These are phyloP conservation scores for Phenganax stokvisi DNA, from an alignment of 92 coral and sea anemone species.

Conservation along the genomic window DNA sequence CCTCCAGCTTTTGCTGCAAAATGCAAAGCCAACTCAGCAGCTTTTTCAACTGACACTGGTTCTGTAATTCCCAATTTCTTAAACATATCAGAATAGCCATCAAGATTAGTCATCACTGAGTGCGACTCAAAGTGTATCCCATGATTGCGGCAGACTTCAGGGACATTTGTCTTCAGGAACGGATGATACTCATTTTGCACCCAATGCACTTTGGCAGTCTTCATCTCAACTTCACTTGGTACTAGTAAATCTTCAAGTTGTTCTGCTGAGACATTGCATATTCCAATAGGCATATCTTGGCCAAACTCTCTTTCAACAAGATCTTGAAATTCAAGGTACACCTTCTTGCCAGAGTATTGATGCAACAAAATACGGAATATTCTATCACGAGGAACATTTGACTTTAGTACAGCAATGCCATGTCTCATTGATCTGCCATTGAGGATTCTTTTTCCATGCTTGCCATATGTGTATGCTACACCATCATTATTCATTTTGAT, in stretches of 20 bases:
- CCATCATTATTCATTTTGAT: conserved; percentile 17
- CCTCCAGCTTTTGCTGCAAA: conserved; percentile 49
- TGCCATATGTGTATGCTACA: not conserved
- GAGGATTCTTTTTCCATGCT: conserved; percentile 12
- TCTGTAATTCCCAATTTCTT: conserved; percentile 28
- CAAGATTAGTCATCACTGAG: conserved; percentile 9
- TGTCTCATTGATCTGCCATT: conserved; percentile 48
- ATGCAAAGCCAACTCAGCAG: conserved; percentile 49
- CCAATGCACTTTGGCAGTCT: conserved; percentile 51
- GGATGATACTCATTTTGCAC: conserved; percentile 37
- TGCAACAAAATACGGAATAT: conserved; percentile 55
- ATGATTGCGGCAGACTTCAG: no score
- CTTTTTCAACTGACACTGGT: conserved; percentile 22
- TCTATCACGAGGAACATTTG: conserved; percentile 31
- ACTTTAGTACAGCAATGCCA: conserved; percentile 47
- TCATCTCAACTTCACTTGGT: conserved; percentile 12
- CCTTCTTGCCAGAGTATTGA: conserved; percentile 53
- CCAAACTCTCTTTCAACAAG: conserved; percentile 57
- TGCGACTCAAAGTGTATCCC: no score
- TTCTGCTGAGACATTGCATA: conserved; percentile 54
- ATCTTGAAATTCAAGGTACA: conserved; percentile 50
- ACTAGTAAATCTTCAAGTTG: conserved; percentile 53
- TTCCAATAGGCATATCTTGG: conserved; percentile 52
- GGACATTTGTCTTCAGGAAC: no score
- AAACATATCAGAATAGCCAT: conserved; percentile 44